Base-by-base conservation (phyloP, 1,140 invertebrate genomes). In the Atta texana region DNA sequence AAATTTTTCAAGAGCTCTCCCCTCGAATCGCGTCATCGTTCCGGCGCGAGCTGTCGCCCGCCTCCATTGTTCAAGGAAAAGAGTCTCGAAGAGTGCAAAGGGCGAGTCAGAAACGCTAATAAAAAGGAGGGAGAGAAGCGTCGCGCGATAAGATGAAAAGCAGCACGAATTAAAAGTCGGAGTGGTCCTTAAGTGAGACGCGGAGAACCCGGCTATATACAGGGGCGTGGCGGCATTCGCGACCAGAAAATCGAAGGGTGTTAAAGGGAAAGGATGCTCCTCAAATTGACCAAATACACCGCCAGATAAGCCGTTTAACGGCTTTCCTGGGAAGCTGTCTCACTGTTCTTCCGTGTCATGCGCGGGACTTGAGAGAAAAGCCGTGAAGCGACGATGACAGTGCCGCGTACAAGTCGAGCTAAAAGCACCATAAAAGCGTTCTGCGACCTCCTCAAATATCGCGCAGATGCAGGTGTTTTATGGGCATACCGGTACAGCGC, bases 281-380 rank as follows among this genome's bases (percentile, higher is more conserved):
- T 53, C 66, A 90, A 89, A 90, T 90, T 90, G 77, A 90, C 88
- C 88, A 90, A 89, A 89, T 85, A 89, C 88, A 77, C 86, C 68
- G 61, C 31, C 88, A 87, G 89, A 90, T 90, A 90, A 90, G 89
- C 87, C 76, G 72, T 89, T 90, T 90, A 90, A 90, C 86, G 86
- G 80, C 88, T 86, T 87, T n/a, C 28, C 69, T 31, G 71, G 63
- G 39, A 66, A 51, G 39, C 51, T 44, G 87, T 31, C 59, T 39
- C n/a, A 18, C 2, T 59, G 71, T 55, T 89, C 84, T 71, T 24
- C n/a, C 69, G 49, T 59, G 12, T 10, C 21, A 24, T 8, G 57
- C 24, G 24, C 61, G 16, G 39, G 49, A n/a, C 53, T 59, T 53
- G 82, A 44, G 28, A 76, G 61, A 39, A 57, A 85, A 85, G 72